A percentile compares a stretch with the other conserved stretches of the same genome.
Evolutionary conservation across 2,888 invertebrate genomes (phyloP).

Genomic region (Corbicula japonica): DNA sequence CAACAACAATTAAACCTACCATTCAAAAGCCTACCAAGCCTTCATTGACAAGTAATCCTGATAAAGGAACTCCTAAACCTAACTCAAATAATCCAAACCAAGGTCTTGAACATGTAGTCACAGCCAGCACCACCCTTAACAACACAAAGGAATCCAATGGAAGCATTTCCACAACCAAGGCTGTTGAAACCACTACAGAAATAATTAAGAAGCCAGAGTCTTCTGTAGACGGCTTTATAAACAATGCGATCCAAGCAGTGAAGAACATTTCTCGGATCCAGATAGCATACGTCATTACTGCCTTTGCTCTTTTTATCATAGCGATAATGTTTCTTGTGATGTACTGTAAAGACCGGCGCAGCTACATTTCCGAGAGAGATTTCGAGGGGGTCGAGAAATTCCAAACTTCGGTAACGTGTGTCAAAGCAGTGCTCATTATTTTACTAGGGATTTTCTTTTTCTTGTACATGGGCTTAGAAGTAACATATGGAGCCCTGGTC

Average conservation of each 20-base stretch:
- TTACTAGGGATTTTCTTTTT: conserved; percentile 86
- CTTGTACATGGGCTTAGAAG: conserved; percentile 87
- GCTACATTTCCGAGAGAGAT: conserved; percentile 17
- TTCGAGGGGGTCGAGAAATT: conserved; percentile 30
- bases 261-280: conserved; percentile 83
- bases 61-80: conserved; percentile 9
- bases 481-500: conserved; percentile 87
- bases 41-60: background rate
- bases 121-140: conserved; percentile 3
- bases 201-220: conserved; percentile 64
- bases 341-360: conserved; percentile 80
- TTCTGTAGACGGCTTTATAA: conserved; percentile 67
- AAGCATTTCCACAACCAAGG: conserved; percentile 57
- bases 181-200: conserved; percentile 43
- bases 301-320: conserved; percentile 82
- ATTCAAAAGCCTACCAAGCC: conserved; percentile 7
- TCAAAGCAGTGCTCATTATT: conserved; percentile 77
- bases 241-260: conserved; percentile 67
- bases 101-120: background rate
- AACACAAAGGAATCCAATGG: background rate
- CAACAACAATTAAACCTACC: conserved; percentile 43
- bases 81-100: too few species aligned
- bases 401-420: conserved; percentile 42
- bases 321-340: conserved; percentile 84
- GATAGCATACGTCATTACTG: conserved; percentile 86